Base-by-base conservation (phyloP, 1,140 invertebrate genomes). In the Zaprionus gabonicus region DNA sequence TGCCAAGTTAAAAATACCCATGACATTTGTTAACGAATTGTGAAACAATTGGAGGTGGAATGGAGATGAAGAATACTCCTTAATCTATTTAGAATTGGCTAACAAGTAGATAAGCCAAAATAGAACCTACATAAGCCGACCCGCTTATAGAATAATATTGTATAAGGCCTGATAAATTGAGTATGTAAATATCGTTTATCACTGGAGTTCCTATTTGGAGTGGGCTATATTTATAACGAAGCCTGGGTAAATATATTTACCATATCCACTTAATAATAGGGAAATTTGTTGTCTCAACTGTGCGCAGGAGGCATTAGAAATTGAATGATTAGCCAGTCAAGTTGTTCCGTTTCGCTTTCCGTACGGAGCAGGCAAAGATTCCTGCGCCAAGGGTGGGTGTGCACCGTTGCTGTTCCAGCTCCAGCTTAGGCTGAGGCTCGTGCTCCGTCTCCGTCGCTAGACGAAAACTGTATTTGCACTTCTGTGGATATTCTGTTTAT, bases 401-500 rank as follows among this genome's bases (percentile, higher is more conserved):
- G 13, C 36, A 12, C 41, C 44, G 46, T 70, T 59, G 57, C 51
- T 41, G 44, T 1, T 51, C 10, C 46, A 25, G 46, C 10, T 51
- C 46, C 46, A 12, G 46, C 46, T 49, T 0, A n/a, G 9, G 46
- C 46, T 49, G 3, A 7, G 3, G 46, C 46, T 20, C 46, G 17
- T 20, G 46, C 46, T 23, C 46, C 27, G 65, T 41, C 56, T 28
- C 31, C 25, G 65, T 68, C 71, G 81, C 70, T 41, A 83, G 70
- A 79, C 70, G 58, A 69, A 58, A 73, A 72, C 71, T 82, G 70
- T 90, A 90, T 90, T 88, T 90, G 78, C 85, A 76, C 85, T 80
- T 82, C 76, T 85, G 79, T 70, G 76, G 76, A 90, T 82, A 85
- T 90, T 91, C 69, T 90, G 86, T 90, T 90, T 85, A 73, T 81